A percentile compares a stretch with the other conserved stretches of the same genome.
Conservation (phyloP, 2,888 invertebrate species). For the Lithophane leautieri region DNA sequence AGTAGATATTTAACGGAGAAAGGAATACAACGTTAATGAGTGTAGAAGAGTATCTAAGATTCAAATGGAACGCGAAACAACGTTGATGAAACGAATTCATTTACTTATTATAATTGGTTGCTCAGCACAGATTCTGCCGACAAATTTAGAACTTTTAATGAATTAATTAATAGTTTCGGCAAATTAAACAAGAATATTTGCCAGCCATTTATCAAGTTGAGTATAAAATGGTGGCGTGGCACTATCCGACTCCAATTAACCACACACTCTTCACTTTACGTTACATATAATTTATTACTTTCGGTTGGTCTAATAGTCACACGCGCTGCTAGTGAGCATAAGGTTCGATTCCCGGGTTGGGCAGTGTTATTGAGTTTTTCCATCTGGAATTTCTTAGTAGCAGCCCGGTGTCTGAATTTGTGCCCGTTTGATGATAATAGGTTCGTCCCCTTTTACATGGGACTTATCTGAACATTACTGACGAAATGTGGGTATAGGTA, state of each 20-base stretch:
- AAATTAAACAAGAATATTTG: slow-evolving; percentile 56
- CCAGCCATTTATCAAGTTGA: slow-evolving; percentile 27
- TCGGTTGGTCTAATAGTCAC: neutral
- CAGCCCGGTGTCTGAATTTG: no score
- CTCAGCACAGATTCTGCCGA: slow-evolving; percentile 28
- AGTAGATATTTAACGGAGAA: neutral
- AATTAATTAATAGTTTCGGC: slow-evolving; percentile 57
- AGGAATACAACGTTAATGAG: slow-evolving; percentile 16
- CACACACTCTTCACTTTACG: neutral
- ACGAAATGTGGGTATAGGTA: neutral
- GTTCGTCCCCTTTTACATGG: no score
- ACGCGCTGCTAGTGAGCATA: neutral
- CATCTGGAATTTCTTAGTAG: no score
- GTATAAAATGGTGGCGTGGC: slow-evolving; percentile 27
- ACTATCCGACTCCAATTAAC: slow-evolving; percentile 21
- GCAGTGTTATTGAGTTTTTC: neutral
- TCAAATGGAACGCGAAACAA: slow-evolving; percentile 23
- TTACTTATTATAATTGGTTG: slow-evolving; percentile 50
- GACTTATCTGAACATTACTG: neutral
- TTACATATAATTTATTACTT: neutral
- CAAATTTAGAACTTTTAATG: slow-evolving; percentile 40
- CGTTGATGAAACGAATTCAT: slow-evolving; percentile 34
- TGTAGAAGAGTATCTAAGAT: neutral
- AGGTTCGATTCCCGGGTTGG: neutral
- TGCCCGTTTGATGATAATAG: no score